Conservation (phyloP, 2,888 invertebrate genomes). For the Eristalis pertinax region DNA sequence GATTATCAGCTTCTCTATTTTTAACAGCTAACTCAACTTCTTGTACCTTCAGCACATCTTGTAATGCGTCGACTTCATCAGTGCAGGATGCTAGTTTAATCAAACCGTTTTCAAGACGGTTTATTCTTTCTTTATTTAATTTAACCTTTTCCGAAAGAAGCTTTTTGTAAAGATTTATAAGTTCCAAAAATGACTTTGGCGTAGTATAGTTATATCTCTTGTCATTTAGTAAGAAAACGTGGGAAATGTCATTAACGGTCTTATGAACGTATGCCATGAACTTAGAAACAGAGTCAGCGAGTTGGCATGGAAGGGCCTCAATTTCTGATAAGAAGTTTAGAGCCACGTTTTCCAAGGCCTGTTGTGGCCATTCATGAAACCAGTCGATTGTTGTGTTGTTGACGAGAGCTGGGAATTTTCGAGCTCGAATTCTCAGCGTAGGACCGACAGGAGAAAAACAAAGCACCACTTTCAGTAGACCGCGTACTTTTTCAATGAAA, state of each 20-base stretch:
- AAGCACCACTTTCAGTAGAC: constrained; percentile 88
- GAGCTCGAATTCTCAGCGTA: constrained; percentile 91
- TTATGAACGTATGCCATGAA: constrained; percentile 96
- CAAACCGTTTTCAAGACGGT: constrained; percentile 92
- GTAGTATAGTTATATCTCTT: constrained; percentile 97
- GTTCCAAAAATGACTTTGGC: constrained; percentile 96
- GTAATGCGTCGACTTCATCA: constrained; percentile 92
- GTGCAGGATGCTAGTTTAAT: constrained; percentile 93
- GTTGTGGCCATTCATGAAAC: constrained; percentile 98
- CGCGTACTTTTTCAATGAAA: constrained; percentile 94
- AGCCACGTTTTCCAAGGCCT: constrained; percentile 95
- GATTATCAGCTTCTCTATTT: constrained; percentile 93
- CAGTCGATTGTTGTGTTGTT: constrained; percentile 97
- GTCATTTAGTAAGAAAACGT: constrained; percentile 90
- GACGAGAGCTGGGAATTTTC: constrained; percentile 96
- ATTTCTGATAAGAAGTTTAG: constrained; percentile 90
- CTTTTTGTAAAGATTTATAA: constrained; percentile 91
- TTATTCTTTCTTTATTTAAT: constrained; percentile 88
- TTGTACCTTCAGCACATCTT: constrained; percentile 87
- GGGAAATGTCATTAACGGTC: constrained; percentile 93
- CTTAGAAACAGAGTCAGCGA: constrained; percentile 86
- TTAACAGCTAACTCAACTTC: constrained; percentile 92
- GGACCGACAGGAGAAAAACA: constrained; percentile 98
- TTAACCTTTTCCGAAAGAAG: constrained; percentile 86
- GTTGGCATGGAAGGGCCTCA: constrained; percentile 81